Conservation (phyloP, 2,113 vertebrate genomes). For the Acinonyx jubatus region DNA sequence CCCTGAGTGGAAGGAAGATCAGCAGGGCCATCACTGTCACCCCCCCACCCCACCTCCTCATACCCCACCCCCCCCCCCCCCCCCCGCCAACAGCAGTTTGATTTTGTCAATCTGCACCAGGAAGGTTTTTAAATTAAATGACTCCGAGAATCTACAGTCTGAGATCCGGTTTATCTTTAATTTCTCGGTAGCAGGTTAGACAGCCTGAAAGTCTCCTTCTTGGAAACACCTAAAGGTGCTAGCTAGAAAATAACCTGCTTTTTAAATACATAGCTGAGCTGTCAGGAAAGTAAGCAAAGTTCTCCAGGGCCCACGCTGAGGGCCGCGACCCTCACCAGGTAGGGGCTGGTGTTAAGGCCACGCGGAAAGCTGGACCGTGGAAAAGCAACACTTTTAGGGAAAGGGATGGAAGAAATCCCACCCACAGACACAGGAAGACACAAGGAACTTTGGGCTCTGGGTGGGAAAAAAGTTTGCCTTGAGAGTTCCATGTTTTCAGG, state of each 20-base stretch:
- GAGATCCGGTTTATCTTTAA: neutral
- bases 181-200: neutral
- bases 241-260: neutral
- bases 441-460: neutral
- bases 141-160: neutral
- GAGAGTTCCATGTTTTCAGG: neutral
- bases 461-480: neutral
- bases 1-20: neutral
- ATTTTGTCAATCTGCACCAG: neutral
- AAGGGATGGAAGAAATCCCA: neutral
- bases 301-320: neutral
- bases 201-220: neutral
- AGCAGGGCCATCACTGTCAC: too few relatives aligned
- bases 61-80: too few relatives aligned
- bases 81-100: neutral
- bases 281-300: neutral
- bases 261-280: neutral
- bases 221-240: neutral
- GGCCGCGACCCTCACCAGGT: neutral
- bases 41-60: too few relatives aligned
- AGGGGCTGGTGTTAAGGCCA: neutral
- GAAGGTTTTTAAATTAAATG: neutral
- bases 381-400: neutral
- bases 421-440: neutral
- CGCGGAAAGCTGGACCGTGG: too few relatives aligned